These are phyloP conservation scores for Triplophysa siluroides DNA, from an alignment of 2,113 vertebrate species.

Conservation along the genomic window DNA sequence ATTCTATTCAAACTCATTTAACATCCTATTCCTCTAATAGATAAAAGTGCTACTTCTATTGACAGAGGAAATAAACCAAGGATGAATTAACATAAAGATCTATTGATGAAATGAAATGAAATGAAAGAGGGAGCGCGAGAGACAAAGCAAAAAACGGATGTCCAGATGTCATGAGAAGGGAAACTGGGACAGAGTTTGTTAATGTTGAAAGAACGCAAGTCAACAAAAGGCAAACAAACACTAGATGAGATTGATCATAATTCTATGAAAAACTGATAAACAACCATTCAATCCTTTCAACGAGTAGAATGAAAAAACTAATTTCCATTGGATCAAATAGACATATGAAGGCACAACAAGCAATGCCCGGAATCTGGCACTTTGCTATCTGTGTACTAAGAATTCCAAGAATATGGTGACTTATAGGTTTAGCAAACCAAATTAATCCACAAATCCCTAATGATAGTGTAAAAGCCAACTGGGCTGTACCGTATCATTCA, in stretches of 20 bases:
- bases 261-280: neutral
- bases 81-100: neutral
- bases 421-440: conserved; percentile 9
- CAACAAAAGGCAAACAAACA: conserved; percentile 23
- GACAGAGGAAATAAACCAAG: neutral
- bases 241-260: neutral
- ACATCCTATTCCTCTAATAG: too few relatives aligned
- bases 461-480: conserved; percentile 6
- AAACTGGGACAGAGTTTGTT: neutral
- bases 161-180: conserved; percentile 6
- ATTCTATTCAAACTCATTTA: too few relatives aligned
- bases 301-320: neutral
- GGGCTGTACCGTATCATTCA: neutral
- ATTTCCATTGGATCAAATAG: neutral
- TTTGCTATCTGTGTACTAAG: neutral
- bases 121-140: neutral
- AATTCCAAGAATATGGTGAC: neutral
- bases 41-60: too few relatives aligned
- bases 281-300: neutral
- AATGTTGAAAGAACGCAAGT: neutral
- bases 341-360: neutral
- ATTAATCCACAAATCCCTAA: conserved; percentile 10
- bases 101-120: neutral
- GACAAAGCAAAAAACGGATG: neutral
- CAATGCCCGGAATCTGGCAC: neutral